These are phyloP conservation scores for Eupithecia abbreviata DNA, from an alignment of 2,888 invertebrate species.

Conservation along the genomic window DNA sequence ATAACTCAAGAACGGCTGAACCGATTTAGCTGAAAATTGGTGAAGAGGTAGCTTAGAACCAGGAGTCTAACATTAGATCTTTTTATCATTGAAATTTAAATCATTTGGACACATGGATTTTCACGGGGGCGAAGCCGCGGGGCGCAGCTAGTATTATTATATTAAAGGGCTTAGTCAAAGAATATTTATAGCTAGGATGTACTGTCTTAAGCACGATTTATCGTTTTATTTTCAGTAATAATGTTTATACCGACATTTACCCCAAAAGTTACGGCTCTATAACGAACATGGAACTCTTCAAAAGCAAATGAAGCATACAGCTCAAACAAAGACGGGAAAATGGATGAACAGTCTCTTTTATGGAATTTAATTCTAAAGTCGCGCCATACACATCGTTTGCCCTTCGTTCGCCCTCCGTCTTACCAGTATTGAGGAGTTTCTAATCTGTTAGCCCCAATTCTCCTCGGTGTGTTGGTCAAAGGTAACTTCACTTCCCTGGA, in stretches of 20 bases:
- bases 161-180: not conserved
- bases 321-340: slow-evolving; percentile 39
- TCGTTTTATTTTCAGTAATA: not conserved
- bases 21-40: too few species aligned
- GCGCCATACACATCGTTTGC: slow-evolving; percentile 52
- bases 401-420: slow-evolving; percentile 53
- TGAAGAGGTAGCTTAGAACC: too few species aligned
- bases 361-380: slow-evolving; percentile 54
- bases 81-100: too few species aligned
- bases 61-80: too few species aligned
- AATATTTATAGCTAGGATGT: not conserved
- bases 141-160: not conserved
- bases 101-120: too few species aligned
- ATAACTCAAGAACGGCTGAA: too few species aligned
- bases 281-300: slow-evolving; percentile 7
- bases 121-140: too few species aligned
- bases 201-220: not conserved
- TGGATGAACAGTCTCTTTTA: slow-evolving; percentile 50
- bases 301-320: slow-evolving; percentile 35
- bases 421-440: slow-evolving; percentile 54
- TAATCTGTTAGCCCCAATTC: slow-evolving; percentile 58
- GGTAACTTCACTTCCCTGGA: slow-evolving; percentile 23
- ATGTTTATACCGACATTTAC: not conserved
- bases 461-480: slow-evolving; percentile 55
- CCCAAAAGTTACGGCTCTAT: not conserved